A percentile compares a stretch with the other conserved stretches of the same genome.
Conservation (phyloP, 2,113 vertebrate species). For the Canis aureus region DNA sequence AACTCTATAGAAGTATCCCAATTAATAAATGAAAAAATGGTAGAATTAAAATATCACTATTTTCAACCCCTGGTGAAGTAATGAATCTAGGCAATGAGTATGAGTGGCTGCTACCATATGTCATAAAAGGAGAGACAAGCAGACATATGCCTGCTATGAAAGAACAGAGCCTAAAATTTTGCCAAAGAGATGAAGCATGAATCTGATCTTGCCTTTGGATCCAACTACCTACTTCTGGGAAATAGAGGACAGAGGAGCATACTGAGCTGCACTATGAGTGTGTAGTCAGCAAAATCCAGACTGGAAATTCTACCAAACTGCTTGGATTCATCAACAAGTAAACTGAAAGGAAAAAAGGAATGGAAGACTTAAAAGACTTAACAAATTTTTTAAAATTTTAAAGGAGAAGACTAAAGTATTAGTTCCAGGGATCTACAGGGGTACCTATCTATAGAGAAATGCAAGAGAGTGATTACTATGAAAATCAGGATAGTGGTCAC, state of each 20-base stretch:
- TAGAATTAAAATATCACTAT: background rate
- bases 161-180: background rate
- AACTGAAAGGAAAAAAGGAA: background rate
- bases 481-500: background rate
- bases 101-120: background rate
- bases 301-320: background rate
- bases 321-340: background rate
- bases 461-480: background rate
- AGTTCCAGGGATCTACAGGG: background rate
- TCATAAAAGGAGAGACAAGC: background rate
- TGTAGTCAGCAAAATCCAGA: background rate
- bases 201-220: background rate
- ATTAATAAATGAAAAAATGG: conserved; percentile 10
- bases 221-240: background rate
- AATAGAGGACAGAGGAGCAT: background rate
- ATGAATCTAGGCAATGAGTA: background rate
- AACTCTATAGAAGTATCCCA: background rate
- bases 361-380: background rate
- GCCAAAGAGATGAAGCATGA: background rate
- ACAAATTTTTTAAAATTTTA: background rate
- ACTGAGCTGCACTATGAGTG: background rate
- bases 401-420: background rate
- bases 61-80: background rate
- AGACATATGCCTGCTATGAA: background rate
- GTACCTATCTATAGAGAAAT: conserved; percentile 7